phyloP scores from a whole-genome alignment of 2,888 invertebrate species.

The Microchrysa polita region DNA sequence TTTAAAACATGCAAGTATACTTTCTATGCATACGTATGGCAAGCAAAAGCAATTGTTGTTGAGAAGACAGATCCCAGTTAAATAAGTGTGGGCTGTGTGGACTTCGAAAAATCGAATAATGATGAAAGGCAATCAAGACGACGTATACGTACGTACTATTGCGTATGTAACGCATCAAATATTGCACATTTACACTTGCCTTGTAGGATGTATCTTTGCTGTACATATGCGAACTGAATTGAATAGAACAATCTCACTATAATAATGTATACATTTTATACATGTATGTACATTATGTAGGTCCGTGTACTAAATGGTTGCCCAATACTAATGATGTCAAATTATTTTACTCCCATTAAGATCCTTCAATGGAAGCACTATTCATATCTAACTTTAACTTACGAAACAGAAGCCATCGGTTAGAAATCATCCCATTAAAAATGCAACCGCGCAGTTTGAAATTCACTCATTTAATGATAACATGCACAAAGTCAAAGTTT shows the following conservation, averaged over 20 bases:
- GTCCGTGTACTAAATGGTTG: not conserved
- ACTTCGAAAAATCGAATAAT: slow-evolving; percentile 25
- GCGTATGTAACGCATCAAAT: slow-evolving; percentile 16
- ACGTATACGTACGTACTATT: not conserved
- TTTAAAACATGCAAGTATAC: not conserved
- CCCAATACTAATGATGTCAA: not conserved
- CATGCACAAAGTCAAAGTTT: too few species aligned
- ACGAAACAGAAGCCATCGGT: not conserved
- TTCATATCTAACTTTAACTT: not conserved
- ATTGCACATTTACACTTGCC: slow-evolving; percentile 1
- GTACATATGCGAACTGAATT: not conserved
- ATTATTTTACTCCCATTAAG: not conserved
- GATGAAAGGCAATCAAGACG: slow-evolving; percentile 15
- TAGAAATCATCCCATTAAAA: not conserved
- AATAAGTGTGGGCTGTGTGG: slow-evolving; percentile 14
- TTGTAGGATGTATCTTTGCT: slow-evolving; percentile 3
- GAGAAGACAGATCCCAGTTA: not conserved
- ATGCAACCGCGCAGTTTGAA: too few species aligned
- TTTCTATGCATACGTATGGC: not conserved
- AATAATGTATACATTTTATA: too few species aligned
- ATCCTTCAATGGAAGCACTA: not conserved
- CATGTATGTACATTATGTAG: too few species aligned
- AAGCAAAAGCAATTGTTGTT: not conserved
- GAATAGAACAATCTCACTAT: not conserved
- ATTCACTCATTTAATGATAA: too few species aligned